A percentile compares a stretch with the other conserved stretches of the same genome.
Conservation (phyloP, 2,888 invertebrate genomes). For the Tetramorium bicarinatum region DNA sequence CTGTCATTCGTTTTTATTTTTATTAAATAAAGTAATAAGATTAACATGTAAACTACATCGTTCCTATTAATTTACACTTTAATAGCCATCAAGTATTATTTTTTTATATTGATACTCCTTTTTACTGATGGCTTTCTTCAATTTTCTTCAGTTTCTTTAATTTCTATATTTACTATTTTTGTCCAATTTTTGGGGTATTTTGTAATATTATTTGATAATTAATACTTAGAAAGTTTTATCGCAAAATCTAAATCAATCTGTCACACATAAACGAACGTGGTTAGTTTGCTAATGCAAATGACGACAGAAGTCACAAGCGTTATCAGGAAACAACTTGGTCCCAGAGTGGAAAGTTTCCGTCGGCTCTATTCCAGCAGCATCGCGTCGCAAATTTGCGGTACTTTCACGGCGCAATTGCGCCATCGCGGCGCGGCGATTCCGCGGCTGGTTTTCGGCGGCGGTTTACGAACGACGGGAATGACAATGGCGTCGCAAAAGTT, state of each 20-base stretch:
- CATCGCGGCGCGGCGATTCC: slow-evolving; percentile 53
- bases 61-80: background rate
- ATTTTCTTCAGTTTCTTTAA: background rate
- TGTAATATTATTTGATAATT: background rate
- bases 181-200: background rate
- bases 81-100: background rate
- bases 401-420: slow-evolving; percentile 71
- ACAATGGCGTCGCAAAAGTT: slow-evolving; percentile 49
- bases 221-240: background rate
- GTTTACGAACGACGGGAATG: slow-evolving; percentile 21
- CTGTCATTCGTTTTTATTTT: background rate
- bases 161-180: background rate
- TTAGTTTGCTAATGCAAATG: slow-evolving; percentile 11
- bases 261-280: background rate
- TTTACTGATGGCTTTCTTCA: background rate
- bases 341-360: slow-evolving; percentile 44
- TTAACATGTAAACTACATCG: background rate
- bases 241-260: background rate
- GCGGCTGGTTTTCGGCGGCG: slow-evolving; percentile 34
- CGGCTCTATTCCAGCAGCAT: slow-evolving; percentile 46
- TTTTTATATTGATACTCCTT: background rate
- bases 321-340: slow-evolving; percentile 4
- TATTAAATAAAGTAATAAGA: background rate
- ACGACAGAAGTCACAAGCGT: background rate
- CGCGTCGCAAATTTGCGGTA: slow-evolving; percentile 45